Base-by-base conservation (phyloP, 2,113 vertebrate species). In the Turdus rufiventris region DNA sequence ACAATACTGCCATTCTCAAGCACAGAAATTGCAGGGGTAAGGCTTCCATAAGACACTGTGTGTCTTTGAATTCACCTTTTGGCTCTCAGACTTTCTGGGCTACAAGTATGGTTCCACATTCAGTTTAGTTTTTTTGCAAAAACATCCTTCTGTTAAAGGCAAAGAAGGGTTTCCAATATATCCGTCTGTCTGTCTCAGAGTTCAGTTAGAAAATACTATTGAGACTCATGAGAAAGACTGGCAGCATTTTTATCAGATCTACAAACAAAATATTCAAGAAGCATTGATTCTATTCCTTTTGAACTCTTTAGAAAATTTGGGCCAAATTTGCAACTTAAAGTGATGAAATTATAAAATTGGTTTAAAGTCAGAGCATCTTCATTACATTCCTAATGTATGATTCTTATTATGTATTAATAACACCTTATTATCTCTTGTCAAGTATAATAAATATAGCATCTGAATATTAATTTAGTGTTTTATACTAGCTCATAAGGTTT, bases 321-420 rank as follows among this genome's bases (percentile, higher is more conserved):
- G n/a, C 8, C 67, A 67, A 57, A 82, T 90, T 77, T 6, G 1
- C 42, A 67, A 34, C 63, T 31, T 83, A 26, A 68, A 92, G 7
- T 5, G 34, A 24, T 40, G 43, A 54, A 85, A 62, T 74, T 1
- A 19, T 94, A 36, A 57, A 88, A 76, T 76, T 73, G 25, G 33
- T 85, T 91, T 85, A 36, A 92, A 95, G 79, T 86, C 72, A 86
- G 72, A 62, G 62, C 31, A 62, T 93, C 89, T 93, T 96, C 75
- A 53, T 88, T 94, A 67, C 60, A 43, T 58, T 90, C 42, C 19
- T 85, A 88, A 93, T 62, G 70, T 71, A 95, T 83, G 60, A 71
- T 85, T 67, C 58, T 77, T 89, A 79, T 93, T 94, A 83, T 51
- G 9, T 85, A 88, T 96, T 96, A 94, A 95, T 91, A 88, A 83